Evolutionary conservation across 2,888 invertebrate species (phyloP).

Genomic region (Pecten maximus): DNA sequence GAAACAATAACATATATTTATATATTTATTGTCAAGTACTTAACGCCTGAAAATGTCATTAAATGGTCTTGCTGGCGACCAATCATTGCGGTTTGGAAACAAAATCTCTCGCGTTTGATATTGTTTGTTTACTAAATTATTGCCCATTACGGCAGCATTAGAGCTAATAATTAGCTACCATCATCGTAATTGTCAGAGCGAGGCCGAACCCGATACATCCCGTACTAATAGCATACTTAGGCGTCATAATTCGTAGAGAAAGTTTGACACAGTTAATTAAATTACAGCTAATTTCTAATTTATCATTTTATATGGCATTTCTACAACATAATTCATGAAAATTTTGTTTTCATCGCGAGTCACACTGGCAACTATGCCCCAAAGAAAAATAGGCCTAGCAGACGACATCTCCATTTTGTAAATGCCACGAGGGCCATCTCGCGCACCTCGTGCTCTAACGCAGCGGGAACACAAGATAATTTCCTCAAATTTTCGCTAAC

Average conservation of each 20-base stretch:
- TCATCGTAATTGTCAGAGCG: background rate
- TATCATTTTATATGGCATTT: constrained; percentile 35
- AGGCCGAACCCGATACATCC: background rate
- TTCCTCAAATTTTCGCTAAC: constrained; percentile 46
- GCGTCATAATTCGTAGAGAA: constrained; percentile 20
- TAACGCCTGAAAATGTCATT: background rate
- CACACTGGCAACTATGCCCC: background rate
- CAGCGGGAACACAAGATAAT: constrained; percentile 47
- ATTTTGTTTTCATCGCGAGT: constrained; percentile 12
- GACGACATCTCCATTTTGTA: constrained; percentile 47
- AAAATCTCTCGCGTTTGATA: background rate
- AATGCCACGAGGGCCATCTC: constrained; percentile 50
- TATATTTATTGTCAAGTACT: background rate
- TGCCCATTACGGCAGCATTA: background rate
- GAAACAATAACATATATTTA: background rate
- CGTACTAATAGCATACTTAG: background rate
- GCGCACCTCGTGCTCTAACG: constrained; percentile 44
- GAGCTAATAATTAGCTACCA: background rate
- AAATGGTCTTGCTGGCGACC: background rate
- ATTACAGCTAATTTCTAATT: constrained; percentile 25
- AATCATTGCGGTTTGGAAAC: constrained; percentile 3
- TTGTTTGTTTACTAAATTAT: constrained; percentile 28
- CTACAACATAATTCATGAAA: constrained; percentile 29
- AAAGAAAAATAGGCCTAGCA: constrained; percentile 35
- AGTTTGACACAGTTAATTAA: constrained; percentile 33